Base-by-base conservation (phyloP, 2,797 vertebrate genomes). In the Oophaga sylvatica region DNA sequence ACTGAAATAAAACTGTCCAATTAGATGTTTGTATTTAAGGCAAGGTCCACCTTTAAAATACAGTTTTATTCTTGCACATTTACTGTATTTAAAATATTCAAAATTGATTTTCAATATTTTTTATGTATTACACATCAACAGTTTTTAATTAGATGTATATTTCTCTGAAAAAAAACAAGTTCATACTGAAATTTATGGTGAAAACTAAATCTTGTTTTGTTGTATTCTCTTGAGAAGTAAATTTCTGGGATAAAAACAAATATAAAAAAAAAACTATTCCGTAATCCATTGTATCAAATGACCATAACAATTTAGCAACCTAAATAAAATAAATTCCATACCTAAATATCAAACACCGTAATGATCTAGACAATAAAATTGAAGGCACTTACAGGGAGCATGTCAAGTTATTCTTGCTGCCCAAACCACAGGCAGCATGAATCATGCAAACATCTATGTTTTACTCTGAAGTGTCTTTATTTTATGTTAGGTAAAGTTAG, bases 101-200 rank as follows among this genome's bases (percentile, higher is more conserved):
- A 48, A 65, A 56, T 76, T 67, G 19, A 68, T 59, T 70, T 80
- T 86, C 35, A 57, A 22, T 48, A 67, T 26, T 59, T 65, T 22
- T 3, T 65, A 67, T 65, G 60, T 45, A 53, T 67, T 48, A 80
- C 17, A 60, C 35, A 60, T 87, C 85, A 75, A 56, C 85, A 81
- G 9, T 45, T 81, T 80, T 81, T 80, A 73, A 62, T 71, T 12
- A 29, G 62, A 60, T 57, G 48, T 53, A 73, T 48, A 48, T 73
- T 63, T 87, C 78, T 67, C n/a, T 62, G 67, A 73, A 87, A 87
- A 31, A 80, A 29, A 68, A 29, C 59, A 87, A 81, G 29, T 35
- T 53, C 35, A 35, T 29, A 81, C 9, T 81, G 16, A 26, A 6
- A 87, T 62, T 87, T 70, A 56, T 87, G 78, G 65, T 73, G 73